Conservation (phyloP, 2,113 vertebrate genomes). For the Conger conger region DNA sequence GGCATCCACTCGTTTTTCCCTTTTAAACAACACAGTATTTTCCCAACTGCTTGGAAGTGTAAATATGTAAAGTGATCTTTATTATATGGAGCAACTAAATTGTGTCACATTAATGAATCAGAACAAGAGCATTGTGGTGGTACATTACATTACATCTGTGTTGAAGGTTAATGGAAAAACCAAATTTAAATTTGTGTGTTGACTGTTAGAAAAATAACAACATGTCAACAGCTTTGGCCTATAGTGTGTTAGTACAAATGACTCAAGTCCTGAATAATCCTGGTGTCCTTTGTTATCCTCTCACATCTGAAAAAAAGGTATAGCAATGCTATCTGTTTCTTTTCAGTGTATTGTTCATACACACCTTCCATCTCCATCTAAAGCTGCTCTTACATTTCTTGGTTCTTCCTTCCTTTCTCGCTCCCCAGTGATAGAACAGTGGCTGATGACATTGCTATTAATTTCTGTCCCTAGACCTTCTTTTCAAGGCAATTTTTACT, state of each 20-base stretch:
- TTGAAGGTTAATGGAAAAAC: not conserved
- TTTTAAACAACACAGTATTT: not conserved
- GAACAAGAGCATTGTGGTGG: not conserved
- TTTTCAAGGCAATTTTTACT: not conserved
- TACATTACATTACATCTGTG: not conserved
- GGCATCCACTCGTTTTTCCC: not conserved
- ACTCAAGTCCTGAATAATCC: not conserved
- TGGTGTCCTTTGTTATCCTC: not conserved
- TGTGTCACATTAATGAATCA: not conserved
- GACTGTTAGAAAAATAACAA: not conserved
- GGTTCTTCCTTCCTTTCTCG: not conserved
- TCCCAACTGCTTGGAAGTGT: not conserved
- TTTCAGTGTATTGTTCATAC: not conserved
- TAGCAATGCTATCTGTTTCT: not conserved
- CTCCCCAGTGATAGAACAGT: not conserved
- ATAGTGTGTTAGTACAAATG: not conserved
- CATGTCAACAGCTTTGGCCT: not conserved
- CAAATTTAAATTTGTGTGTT: not conserved
- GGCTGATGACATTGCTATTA: too few relatives aligned
- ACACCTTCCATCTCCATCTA: not conserved
- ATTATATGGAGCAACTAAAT: not conserved
- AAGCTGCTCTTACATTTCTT: not conserved
- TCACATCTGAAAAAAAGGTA: not conserved
- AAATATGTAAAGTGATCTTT: not conserved
- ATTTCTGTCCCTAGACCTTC: not conserved